phyloP scores from a whole-genome alignment of 37 sponge, comb jelly and placozoan genomes.

The Petrosia ficiformis region DNA sequence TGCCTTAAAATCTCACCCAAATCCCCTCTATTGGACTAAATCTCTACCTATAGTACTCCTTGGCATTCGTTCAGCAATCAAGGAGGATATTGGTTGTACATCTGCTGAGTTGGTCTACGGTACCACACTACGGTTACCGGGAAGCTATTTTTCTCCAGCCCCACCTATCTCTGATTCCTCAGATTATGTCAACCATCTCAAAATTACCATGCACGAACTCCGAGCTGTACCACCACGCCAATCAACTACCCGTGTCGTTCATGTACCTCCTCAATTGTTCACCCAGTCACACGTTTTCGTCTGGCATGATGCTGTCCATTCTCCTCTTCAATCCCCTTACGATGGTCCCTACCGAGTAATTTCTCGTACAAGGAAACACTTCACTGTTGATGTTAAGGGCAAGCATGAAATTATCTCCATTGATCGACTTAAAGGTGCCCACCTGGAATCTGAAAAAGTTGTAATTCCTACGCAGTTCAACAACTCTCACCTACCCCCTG shows the following conservation, averaged over 20 bases:
- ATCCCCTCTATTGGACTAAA: conserved; percentile 51
- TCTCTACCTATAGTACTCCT: conserved; percentile 54
- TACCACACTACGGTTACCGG: conserved; percentile 64
- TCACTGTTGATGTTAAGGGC: conserved; percentile 25
- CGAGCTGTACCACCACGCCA: conserved; percentile 28
- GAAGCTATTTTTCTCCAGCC: conserved; percentile 53
- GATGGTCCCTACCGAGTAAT: conserved; percentile 46
- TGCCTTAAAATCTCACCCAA: conserved; percentile 47
- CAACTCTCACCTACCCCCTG: not conserved
- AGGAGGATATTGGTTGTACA: conserved; percentile 49
- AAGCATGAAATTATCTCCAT: conserved; percentile 25
- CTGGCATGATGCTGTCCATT: conserved; percentile 24
- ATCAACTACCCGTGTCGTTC: conserved; percentile 1
- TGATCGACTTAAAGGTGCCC: conserved; percentile 47
- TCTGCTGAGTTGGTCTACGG: conserved; percentile 72
- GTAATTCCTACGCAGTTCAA: not conserved
- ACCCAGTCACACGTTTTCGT: conserved; percentile 58
- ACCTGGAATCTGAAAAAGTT: not conserved
- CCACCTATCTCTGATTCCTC: conserved; percentile 33
- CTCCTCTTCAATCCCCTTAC: conserved; percentile 42
- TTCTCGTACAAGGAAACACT: conserved; percentile 13
- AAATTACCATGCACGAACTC: conserved; percentile 18
- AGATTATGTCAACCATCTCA: conserved; percentile 30
- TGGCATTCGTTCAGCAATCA: conserved; percentile 57
- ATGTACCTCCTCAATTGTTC: conserved; percentile 20